Evolutionary conservation across 35 echinoderm and acorn worm species (phyloP).

Genomic region (Stichopus chloronotus): DNA sequence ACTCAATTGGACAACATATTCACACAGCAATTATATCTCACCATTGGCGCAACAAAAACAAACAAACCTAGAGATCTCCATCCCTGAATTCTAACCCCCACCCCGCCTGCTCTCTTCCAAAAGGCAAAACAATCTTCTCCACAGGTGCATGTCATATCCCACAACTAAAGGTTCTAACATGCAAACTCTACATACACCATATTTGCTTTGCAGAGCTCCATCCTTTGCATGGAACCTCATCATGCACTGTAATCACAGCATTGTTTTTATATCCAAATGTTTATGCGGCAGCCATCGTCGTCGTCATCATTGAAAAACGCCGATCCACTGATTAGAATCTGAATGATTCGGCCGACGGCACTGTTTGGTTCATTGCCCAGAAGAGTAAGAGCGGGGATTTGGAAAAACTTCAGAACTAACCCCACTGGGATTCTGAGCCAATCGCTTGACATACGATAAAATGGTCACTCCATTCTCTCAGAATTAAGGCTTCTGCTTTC

Average conservation of each 20-base stretch:
- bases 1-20: no score
- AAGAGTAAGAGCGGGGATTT: not conserved
- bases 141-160: not conserved
- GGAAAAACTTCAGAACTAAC: not conserved
- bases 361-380: not conserved
- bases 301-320: not conserved
- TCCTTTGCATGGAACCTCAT: no score
- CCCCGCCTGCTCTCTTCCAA: not conserved
- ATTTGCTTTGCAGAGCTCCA: not conserved
- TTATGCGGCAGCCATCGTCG: not conserved
- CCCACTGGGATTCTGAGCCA: not conserved
- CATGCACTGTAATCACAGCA: not conserved
- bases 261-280: not conserved
- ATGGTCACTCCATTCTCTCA: not conserved
- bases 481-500: not conserved
- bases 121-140: not conserved
- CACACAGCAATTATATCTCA: no score
- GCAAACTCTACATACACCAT: not conserved
- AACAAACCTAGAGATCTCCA: no score
- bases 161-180: not conserved
- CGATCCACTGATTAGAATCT: not conserved
- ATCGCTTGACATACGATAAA: not conserved
- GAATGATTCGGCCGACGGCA: not conserved
- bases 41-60: no score
- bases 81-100: not conserved